Conservation (phyloP, 2,797 vertebrate species). For the Argentina silus region DNA sequence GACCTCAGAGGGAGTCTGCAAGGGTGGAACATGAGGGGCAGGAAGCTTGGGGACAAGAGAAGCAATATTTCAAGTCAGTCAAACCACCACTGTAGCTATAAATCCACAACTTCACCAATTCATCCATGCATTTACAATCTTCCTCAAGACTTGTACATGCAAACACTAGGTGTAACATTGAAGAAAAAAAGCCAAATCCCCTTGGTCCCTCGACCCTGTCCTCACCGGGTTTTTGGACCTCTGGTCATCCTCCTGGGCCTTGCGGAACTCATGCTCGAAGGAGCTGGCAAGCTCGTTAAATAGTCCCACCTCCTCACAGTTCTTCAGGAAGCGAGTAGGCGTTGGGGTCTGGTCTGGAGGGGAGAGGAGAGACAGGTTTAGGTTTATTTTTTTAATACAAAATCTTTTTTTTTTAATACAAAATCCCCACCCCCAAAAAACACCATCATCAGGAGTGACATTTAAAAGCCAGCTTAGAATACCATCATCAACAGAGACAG, state of each 20-base stretch:
- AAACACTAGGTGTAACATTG: not conserved
- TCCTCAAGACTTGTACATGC: no score
- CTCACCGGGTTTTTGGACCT: conserved; percentile 73
- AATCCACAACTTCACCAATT: no score
- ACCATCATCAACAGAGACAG: no score
- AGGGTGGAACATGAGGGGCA: conserved; percentile 68
- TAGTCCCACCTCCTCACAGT: conserved; percentile 97
- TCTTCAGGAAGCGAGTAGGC: conserved; percentile 96
- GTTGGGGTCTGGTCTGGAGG: conserved; percentile 94
- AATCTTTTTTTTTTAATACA: no score
- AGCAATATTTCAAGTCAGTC: not conserved
- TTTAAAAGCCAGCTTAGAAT: no score
- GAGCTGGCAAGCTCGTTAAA: conserved; percentile 95
- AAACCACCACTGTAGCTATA: not conserved
- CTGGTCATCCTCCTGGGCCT: conserved; percentile 90
- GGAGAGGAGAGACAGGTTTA: conserved; percentile 7
- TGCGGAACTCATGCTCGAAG: conserved; percentile 95
- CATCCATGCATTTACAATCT: no score
- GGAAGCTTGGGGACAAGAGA: conserved; percentile 35
- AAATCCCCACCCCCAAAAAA: no score
- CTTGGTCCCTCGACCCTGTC: not conserved
- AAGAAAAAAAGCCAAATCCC: not conserved
- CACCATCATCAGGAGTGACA: no score
- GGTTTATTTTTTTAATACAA: not conserved
- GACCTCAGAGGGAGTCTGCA: conserved; percentile 85